Percentiles rank a stretch among this genome's conserved stretches.
phyloP scores from a whole-genome alignment of 2,888 invertebrate genomes.

The Iphiclides podalirius region DNA sequence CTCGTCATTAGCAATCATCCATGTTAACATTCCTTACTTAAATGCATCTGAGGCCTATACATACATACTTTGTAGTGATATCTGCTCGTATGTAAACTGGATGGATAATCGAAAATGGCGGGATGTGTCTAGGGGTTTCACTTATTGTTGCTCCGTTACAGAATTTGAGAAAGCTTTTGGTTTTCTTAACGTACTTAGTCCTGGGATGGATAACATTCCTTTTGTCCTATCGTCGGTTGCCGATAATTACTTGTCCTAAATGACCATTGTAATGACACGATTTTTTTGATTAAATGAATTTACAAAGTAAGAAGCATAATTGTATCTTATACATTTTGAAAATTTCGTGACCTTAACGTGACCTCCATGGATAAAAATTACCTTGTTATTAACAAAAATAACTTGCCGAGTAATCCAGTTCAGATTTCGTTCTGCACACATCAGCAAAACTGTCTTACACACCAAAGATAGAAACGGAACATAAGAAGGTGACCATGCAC shows the following conservation, averaged over 20 bases:
- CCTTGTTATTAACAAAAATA: too few species aligned
- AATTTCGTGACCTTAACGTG: too few species aligned
- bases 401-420: too few species aligned
- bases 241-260: constrained; percentile 11
- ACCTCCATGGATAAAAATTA: too few species aligned
- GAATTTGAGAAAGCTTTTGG: constrained; percentile 44
- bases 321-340: too few species aligned
- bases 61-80: constrained; percentile 44
- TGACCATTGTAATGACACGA: too few species aligned
- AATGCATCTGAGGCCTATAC: constrained; percentile 25
- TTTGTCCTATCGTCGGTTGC: constrained; percentile 11
- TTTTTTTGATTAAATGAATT: too few species aligned
- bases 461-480: too few species aligned
- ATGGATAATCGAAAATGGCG: constrained; percentile 41
- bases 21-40: constrained; percentile 52
- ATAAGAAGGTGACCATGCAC: too few species aligned
- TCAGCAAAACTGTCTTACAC: too few species aligned
- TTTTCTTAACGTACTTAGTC: constrained; percentile 30
- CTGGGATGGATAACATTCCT: constrained; percentile 22
- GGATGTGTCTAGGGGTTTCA: constrained; percentile 41
- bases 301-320: too few species aligned
- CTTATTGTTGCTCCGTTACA: constrained; percentile 45
- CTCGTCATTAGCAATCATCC: constrained; percentile 49
- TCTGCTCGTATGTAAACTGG: constrained; percentile 45
- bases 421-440: too few species aligned